A percentile compares a stretch with the other conserved stretches of the same genome.
Conservation (phyloP, 64 coral and sea anemone genomes). For the Stichodactyla mertensii region DNA sequence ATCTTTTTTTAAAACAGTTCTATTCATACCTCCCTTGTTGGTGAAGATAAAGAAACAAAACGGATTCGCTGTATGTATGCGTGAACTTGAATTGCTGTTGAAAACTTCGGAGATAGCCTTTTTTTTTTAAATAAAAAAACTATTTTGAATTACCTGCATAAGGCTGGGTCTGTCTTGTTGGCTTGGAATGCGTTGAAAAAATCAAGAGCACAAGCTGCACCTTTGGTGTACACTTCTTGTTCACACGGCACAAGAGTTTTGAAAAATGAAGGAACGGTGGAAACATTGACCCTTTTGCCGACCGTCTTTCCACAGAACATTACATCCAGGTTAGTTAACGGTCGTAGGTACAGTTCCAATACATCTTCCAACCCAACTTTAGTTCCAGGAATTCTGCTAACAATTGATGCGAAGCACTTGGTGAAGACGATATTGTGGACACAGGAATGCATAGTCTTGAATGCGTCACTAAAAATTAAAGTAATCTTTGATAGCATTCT, state of each 20-base stretch:
- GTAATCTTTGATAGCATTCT: neutral
- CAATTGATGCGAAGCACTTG: neutral
- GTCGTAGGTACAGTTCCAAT: neutral
- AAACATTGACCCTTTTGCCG: neutral
- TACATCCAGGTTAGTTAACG: neutral
- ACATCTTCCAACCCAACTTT: neutral
- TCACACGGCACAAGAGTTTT: neutral
- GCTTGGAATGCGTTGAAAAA: neutral
- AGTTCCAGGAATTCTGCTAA: neutral
- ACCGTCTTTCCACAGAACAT: neutral
- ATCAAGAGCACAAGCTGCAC: neutral
- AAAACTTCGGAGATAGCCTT: too few relatives aligned
- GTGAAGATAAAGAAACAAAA: too few relatives aligned
- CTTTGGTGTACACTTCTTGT: neutral
- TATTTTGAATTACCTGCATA: neutral
- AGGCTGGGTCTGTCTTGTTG: neutral
- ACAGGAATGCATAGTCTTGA: conserved; percentile 6
- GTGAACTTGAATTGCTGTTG: too few relatives aligned
- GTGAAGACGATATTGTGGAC: neutral
- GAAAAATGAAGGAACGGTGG: neutral
- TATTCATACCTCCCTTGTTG: too few relatives aligned
- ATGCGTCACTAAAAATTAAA: neutral
- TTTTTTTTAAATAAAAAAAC: too few relatives aligned
- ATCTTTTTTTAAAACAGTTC: too few relatives aligned
- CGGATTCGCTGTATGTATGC: too few relatives aligned